phyloP scores from a whole-genome alignment of 2,797 vertebrate genomes.

The Vultur gryphus region DNA sequence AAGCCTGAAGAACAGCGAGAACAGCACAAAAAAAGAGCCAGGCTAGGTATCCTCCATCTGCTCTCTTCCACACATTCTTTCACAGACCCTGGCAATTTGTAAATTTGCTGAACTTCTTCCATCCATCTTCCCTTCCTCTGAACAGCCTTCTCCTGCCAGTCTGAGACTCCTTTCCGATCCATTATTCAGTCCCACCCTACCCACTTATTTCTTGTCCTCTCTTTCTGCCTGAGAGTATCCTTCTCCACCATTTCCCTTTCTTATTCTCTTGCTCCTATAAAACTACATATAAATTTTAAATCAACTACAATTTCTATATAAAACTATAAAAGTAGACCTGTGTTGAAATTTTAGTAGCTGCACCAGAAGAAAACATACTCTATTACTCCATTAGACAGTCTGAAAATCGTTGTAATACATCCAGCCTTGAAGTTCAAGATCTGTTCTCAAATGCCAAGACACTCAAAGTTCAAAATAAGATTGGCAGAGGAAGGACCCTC shows the following conservation, averaged over 20 bases:
- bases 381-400: neutral
- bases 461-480: neutral
- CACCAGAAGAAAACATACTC: neutral
- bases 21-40: neutral
- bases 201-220: neutral
- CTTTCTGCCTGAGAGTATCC: neutral
- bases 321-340: neutral
- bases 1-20: neutral
- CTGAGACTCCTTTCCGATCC: neutral
- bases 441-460: neutral
- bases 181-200: neutral
- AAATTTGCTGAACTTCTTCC: neutral
- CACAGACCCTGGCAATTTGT: neutral
- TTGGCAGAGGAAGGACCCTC: neutral
- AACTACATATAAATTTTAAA: neutral
- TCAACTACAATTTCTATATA: neutral
- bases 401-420: neutral
- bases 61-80: neutral
- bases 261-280: neutral
- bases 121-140: neutral
- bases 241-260: neutral
- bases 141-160: neutral
- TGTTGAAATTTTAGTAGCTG: neutral
- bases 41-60: neutral
- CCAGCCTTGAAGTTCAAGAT: neutral